These are phyloP conservation scores for Monopis laevigella DNA, from an alignment of 2,888 invertebrate species.

Conservation along the genomic window DNA sequence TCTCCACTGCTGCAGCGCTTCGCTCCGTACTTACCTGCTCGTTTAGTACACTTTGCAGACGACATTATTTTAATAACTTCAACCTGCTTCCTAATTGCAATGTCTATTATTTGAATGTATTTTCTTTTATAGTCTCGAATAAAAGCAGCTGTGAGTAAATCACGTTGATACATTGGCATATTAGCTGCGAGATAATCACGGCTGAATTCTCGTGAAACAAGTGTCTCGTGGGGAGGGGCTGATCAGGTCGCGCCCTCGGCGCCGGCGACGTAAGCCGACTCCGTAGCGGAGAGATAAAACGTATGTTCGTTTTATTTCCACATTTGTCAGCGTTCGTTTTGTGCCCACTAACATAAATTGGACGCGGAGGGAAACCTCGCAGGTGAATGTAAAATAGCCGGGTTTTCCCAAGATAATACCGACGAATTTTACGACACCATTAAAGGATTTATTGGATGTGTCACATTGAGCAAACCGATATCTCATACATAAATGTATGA, in stretches of 20 bases:
- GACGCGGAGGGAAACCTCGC: conserved; percentile 63
- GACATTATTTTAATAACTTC: conserved; percentile 1
- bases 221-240: conserved; percentile 1
- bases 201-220: conserved; percentile 3
- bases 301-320: conserved; percentile 66
- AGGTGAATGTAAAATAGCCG: conserved; percentile 66
- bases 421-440: conserved; percentile 63
- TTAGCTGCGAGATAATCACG: not conserved
- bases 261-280: conserved; percentile 44
- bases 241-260: conserved; percentile 16
- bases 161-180: not conserved
- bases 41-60: conserved; percentile 6
- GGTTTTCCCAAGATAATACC: conserved; percentile 65
- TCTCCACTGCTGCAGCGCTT: not conserved
- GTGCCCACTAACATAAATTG: conserved; percentile 68
- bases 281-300: conserved; percentile 59
- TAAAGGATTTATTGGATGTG: conserved; percentile 62
- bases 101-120: not conserved
- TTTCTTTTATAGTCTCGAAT: not conserved
- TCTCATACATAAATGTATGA: conserved; percentile 32
- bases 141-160: not conserved
- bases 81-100: too few species aligned
- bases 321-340: conserved; percentile 68
- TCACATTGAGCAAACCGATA: conserved; percentile 53
- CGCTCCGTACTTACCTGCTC: conserved; percentile 2